Evolutionary conservation across 2,888 invertebrate genomes (phyloP), one percentile per base, ranked within the genome.

Genomic region (Hybos culiciformis): DNA sequence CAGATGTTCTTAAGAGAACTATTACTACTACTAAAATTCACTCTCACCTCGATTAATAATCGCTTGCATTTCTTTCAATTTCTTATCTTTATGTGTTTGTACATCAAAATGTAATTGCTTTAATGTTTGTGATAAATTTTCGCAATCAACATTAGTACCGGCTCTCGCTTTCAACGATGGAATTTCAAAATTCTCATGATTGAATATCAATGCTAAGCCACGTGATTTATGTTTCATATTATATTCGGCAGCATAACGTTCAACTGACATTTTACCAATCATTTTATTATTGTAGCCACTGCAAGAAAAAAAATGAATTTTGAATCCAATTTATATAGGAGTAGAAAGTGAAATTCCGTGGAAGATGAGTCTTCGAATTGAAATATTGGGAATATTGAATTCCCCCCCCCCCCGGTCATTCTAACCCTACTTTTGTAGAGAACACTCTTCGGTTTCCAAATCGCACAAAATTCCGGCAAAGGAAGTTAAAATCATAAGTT

Each of bases 131-230:
- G 73, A 67, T 41, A 92, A 69, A 57, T 82, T 81, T 47, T 80
- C 78, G 52, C 84, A 78, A 63, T 94, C 94, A 36, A 81, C 79
- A 58, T 87, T 83, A 2, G 92, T 93, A 2, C 93, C 94, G 50
- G 77, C 74, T 45, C 90, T 75, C 11, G 74, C 61, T 60, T 80
- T 82, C 45, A 86, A 63, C 55, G 77, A 77, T 46, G 74, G 74
- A 45, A 80, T 74, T 49, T 78, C 77, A 57, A 93, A 94, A 56
- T 73, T 69, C 65, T 86, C 85, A 60, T 94, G 92, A 62, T 93
- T 94, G 57, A 94, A 88, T 56, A 94, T 86, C 14, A 91, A 62
- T 4, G 92, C 92, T 51, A 78, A 66, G 4, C 94, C 93, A 44
- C 92, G 76, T 47, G 76, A 71, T 51, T 75, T 72, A 61, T 91